Conservation (phyloP, 2,888 invertebrate species). For the Drosophila kanekoi region DNA sequence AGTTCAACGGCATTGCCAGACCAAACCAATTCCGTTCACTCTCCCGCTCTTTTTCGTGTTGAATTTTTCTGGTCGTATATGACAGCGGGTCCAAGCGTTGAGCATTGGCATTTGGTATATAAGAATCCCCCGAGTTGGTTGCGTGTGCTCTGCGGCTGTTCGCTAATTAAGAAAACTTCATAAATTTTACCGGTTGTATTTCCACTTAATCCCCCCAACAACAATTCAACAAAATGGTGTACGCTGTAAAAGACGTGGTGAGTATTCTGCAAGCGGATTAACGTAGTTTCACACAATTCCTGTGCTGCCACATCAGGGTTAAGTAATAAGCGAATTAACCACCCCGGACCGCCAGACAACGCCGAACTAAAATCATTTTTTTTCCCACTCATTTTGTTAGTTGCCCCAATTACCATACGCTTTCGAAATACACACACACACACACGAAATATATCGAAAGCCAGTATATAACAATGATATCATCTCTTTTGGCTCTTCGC, state of each 20-base stretch:
- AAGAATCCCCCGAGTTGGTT: slow-evolving; percentile 55
- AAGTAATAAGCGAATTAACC: slow-evolving; percentile 40
- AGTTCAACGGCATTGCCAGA: slow-evolving; percentile 16
- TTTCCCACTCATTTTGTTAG: slow-evolving; percentile 14
- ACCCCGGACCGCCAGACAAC: slow-evolving; percentile 11
- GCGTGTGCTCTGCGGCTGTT: slow-evolving; percentile 36
- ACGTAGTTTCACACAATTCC: slow-evolving; percentile 5
- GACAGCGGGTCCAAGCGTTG: slow-evolving; percentile 27
- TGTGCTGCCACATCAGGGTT: slow-evolving; percentile 21
- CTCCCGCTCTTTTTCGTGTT: slow-evolving; percentile 29
- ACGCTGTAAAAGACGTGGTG: slow-evolving; percentile 81
- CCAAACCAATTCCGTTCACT: background rate
- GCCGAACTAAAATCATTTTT: background rate
- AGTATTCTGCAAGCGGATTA: slow-evolving; percentile 44
- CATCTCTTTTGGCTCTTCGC: slow-evolving; percentile 41
- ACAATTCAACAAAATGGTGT: slow-evolving; percentile 78
- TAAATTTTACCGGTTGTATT: slow-evolving; percentile 57
- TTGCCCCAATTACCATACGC: slow-evolving; percentile 48
- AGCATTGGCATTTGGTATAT: slow-evolving; percentile 57
- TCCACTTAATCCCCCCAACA: slow-evolving; percentile 21
- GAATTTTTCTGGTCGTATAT: slow-evolving; percentile 14
- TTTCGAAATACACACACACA: slow-evolving; percentile 16
- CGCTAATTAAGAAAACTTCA: slow-evolving; percentile 56
- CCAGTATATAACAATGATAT: slow-evolving; percentile 60
- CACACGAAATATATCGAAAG: slow-evolving; percentile 36